Conservation (phyloP, 2,797 vertebrate species). For the Hemitrygon akajei region DNA sequence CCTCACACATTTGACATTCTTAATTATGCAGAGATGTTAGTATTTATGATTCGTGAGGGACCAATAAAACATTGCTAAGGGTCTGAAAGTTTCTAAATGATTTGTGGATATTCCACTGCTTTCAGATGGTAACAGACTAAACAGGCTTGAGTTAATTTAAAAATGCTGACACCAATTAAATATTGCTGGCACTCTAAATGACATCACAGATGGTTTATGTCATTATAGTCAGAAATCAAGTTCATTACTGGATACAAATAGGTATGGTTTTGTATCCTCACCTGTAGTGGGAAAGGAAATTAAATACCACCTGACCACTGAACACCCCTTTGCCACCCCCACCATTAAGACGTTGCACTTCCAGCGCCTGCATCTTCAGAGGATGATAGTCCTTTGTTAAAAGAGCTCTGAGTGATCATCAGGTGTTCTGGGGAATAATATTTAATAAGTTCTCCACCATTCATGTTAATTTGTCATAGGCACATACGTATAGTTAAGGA, state of each 20-base stretch:
- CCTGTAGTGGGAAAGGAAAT: neutral
- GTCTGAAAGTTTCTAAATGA: neutral
- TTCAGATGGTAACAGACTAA: neutral
- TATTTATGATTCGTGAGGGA: constrained; percentile 1
- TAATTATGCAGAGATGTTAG: neutral
- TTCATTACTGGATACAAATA: neutral
- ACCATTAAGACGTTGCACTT: neutral
- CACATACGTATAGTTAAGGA: no score
- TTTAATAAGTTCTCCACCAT: neutral
- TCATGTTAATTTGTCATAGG: neutral
- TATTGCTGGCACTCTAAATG: neutral
- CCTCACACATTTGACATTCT: neutral
- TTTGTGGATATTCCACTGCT: neutral
- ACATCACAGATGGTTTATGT: neutral
- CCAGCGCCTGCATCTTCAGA: neutral
- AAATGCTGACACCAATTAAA: neutral
- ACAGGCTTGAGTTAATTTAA: neutral
- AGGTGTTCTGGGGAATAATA: neutral
- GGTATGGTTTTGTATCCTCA: neutral
- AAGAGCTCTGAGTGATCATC: neutral
- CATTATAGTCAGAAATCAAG: neutral
- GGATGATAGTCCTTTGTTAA: neutral
- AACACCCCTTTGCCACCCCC: no score
- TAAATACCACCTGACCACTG: neutral
- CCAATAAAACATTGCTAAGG: neutral